Percentiles rank a stretch among this genome's conserved stretches.
Evolutionary conservation across 2,797 vertebrate genomes (phyloP).

Genomic region (Artibeus lituratus): DNA sequence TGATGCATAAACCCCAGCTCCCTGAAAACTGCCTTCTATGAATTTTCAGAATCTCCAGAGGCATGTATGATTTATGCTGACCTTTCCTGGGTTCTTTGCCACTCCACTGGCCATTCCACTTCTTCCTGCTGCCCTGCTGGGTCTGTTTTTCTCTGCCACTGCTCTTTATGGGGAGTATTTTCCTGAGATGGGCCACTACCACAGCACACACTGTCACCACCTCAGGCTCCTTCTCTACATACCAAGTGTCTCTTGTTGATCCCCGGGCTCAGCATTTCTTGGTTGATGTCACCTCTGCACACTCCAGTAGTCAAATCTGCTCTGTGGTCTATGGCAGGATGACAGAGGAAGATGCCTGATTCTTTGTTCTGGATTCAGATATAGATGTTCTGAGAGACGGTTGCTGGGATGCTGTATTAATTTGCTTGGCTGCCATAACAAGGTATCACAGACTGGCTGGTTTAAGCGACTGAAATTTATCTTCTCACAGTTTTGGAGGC

Average conservation of each 20-base stretch:
- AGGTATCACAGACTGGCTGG: not conserved
- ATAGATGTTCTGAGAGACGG: not conserved
- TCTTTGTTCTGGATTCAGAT: not conserved
- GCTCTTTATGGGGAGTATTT: not conserved
- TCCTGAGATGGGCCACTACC: not conserved
- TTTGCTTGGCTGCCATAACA: not conserved
- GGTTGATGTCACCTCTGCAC: not conserved
- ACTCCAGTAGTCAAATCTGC: not conserved
- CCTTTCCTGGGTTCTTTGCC: not conserved
- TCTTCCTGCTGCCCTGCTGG: not conserved
- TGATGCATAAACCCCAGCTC: not conserved
- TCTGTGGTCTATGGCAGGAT: not conserved
- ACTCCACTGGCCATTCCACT: not conserved
- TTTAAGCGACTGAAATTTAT: not conserved
- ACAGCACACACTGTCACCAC: not conserved
- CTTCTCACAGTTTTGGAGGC: not conserved
- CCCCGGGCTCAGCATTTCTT: not conserved
- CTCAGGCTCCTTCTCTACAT: rapidly evolving
- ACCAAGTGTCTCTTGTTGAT: not conserved
- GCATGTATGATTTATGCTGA: not conserved
- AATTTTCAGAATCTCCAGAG: not conserved
- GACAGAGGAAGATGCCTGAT: not conserved
- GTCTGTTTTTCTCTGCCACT: not conserved
- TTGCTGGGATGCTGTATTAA: rapidly evolving
- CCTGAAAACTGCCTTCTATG: not conserved